phyloP scores from a whole-genome alignment of 2,797 vertebrate genomes.

The Arctocebus calabarensis region DNA sequence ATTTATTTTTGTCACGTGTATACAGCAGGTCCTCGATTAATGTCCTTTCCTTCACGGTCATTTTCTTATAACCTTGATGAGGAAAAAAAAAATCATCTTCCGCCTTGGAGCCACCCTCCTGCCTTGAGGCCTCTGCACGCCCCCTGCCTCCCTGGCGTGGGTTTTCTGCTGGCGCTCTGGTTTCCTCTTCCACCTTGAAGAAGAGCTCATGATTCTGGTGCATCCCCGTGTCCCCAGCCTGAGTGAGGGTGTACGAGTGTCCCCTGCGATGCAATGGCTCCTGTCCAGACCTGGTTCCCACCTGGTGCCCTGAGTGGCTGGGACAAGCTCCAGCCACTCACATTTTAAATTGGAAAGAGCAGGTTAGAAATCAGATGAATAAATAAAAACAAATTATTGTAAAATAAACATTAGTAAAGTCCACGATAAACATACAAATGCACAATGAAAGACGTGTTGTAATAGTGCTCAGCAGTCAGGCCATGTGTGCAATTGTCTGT shows the following conservation, averaged over 20 bases:
- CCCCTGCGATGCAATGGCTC: background rate
- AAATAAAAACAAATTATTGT: no score
- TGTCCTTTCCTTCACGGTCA: background rate
- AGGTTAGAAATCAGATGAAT: background rate
- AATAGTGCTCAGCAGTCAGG: background rate
- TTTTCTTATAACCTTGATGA: background rate
- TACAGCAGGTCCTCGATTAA: background rate
- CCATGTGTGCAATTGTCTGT: background rate
- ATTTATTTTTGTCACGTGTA: background rate
- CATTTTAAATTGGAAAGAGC: background rate
- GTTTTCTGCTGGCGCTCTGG: background rate
- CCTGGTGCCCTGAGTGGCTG: background rate
- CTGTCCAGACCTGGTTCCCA: background rate
- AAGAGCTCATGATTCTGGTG: no score
- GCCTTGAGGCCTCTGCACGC: background rate
- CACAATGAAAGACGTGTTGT: no score
- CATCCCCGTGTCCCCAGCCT: background rate
- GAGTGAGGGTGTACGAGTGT: background rate
- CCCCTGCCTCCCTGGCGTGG: background rate
- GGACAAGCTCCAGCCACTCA: background rate
- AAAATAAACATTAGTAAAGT: no score
- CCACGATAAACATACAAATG: background rate
- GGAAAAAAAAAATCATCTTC: background rate
- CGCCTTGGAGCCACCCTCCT: background rate
- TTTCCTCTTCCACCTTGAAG: background rate